Evolutionary conservation across 2,797 vertebrate genomes (phyloP), one percentile per base, ranked within the genome.

Genomic region (Ibycter americanus): DNA sequence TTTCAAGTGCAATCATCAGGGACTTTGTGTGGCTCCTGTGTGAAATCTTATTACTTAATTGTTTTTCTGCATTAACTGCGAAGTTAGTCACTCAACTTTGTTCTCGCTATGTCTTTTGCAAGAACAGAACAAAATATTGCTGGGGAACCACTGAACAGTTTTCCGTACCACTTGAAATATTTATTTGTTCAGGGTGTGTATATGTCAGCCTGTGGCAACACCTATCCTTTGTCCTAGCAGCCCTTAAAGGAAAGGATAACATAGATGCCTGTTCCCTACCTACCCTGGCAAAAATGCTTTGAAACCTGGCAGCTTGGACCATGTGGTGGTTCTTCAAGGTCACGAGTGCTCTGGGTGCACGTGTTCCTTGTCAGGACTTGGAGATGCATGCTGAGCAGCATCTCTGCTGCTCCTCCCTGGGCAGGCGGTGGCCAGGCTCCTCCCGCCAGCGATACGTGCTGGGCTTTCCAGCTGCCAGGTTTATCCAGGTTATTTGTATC

Each of bases 391-490:
- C 4, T 4, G 9, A n/a, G 34, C 2, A 38, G 16, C 34, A 61
- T 9, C 40, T 36, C 65, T 15, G 76, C 27, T 22, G 10, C 26
- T 65, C 11, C 59, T 49, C 20, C 11, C 9, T 2, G 46, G 8
- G 49, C 29, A 26, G 11, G 20, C 1, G 10, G 31, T 11, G n/a
- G 11, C 22, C 34, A 7, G 38, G n/a, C 5, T 58, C 18, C 7
- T 29, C 25, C 23, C 34, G 10, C 4, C 56, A 13, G 3, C 0
- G 1, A 6, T 3, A 15, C 1, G 3, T 0, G 18, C 20, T 59
- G 63, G 55, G n/a, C 51, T 65, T 11, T 9, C 7, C 46, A 46
- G 19, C 31, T 32, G 3, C 27, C 31, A 11, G 8, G 2, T 17
- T 31, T 4, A 1, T 4, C 55, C 27, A 8, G 31, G 4, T 5